A percentile compares a stretch with the other conserved stretches of the same genome.
Evolutionary conservation across 2,113 vertebrate genomes (phyloP).

Genomic region (Cyanistes caeruleus): DNA sequence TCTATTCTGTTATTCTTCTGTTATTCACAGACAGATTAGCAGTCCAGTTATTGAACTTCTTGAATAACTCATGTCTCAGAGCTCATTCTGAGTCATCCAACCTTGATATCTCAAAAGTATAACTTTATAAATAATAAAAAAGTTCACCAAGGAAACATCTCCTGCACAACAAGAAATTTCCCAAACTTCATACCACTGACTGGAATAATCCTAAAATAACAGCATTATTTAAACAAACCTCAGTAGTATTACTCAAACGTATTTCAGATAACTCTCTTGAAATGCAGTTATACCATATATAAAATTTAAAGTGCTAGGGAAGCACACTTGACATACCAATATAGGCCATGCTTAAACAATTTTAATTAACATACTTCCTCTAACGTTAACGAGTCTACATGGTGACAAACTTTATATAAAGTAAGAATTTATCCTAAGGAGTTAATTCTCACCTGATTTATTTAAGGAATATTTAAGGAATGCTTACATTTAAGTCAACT

Average conservation of each 20-base stretch:
- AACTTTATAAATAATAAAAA: not conserved
- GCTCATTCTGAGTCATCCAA: not conserved
- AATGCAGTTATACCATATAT: not conserved
- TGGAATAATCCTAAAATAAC: not conserved
- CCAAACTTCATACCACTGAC: not conserved
- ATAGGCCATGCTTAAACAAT: not conserved
- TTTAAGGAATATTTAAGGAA: too few species aligned
- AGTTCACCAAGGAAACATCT: not conserved
- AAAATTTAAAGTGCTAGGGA: not conserved
- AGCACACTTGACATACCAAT: not conserved
- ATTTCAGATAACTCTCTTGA: not conserved
- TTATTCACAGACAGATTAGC: not conserved
- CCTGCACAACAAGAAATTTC: not conserved
- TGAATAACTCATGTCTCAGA: not conserved
- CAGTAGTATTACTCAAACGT: not conserved
- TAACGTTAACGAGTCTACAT: not conserved
- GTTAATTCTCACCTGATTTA: not conserved
- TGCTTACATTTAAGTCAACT: not conserved
- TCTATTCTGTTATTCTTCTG: fast-evolving
- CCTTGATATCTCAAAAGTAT: not conserved
- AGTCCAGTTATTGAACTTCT: not conserved
- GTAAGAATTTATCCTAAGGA: not conserved
- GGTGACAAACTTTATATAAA: not conserved
- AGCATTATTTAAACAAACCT: not conserved
- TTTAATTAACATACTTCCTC: not conserved